These are phyloP conservation scores for Laspeyria flexula DNA, from an alignment of 2,888 invertebrate species.

Conservation along the genomic window DNA sequence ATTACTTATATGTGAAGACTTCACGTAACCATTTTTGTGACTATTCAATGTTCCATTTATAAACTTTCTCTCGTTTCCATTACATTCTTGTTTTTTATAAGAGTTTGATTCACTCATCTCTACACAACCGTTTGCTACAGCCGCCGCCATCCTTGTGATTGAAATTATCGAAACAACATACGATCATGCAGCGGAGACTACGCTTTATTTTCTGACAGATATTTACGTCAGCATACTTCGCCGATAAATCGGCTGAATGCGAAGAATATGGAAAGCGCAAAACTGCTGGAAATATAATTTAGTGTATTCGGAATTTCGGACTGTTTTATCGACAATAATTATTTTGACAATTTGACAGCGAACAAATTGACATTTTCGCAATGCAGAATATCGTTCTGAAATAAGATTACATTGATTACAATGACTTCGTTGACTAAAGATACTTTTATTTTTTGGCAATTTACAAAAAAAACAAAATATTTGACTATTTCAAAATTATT, in stretches of 20 bases:
- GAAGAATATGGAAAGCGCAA: not conserved
- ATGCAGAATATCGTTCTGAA: slow-evolving; percentile 8
- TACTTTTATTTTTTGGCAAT: too few species aligned
- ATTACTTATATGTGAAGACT: slow-evolving; percentile 55
- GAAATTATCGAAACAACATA: slow-evolving; percentile 11
- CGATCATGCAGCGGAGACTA: slow-evolving; percentile 7
- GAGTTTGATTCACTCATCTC: slow-evolving; percentile 38
- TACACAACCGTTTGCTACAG: slow-evolving; percentile 50
- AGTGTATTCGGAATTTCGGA: too few species aligned
- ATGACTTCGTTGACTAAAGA: too few species aligned
- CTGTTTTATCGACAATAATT: slow-evolving; percentile 13
- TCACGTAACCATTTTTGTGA: slow-evolving; percentile 66
- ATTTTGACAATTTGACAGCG: slow-evolving; percentile 3
- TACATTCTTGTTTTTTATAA: slow-evolving; percentile 51
- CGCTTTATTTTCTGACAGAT: slow-evolving; percentile 15
- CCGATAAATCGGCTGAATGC: not conserved
- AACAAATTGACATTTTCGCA: slow-evolving; percentile 4
- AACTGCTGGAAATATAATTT: not conserved
- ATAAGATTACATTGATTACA: too few species aligned
- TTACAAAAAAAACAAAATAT: too few species aligned
- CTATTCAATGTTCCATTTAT: slow-evolving; percentile 61
- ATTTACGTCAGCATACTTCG: too few species aligned
- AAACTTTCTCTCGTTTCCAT: slow-evolving; percentile 50
- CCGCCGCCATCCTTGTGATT: slow-evolving; percentile 66
- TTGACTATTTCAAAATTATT: too few species aligned